A percentile compares a stretch with the other conserved stretches of the same genome.
phyloP scores from a whole-genome alignment of 2,113 vertebrate genomes.

The Haemorhous mexicanus region DNA sequence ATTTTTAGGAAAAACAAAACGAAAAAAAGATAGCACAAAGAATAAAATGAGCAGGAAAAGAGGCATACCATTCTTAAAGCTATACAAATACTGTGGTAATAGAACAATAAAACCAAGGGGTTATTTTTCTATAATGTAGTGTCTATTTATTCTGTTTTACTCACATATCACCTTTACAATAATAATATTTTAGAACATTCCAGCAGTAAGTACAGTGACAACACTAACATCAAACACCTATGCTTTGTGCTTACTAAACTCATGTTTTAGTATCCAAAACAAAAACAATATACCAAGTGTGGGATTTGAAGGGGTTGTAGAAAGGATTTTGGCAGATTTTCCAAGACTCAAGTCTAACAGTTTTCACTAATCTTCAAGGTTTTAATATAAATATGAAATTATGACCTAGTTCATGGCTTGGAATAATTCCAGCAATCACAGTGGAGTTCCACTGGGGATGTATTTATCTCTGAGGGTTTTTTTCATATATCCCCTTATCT shows the following conservation, averaged over 20 bases:
- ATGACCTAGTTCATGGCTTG: background rate
- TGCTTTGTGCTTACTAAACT: background rate
- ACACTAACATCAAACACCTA: background rate
- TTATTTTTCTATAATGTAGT: accelerated
- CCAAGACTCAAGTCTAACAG: background rate
- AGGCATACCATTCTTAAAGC: background rate
- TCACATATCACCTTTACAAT: background rate
- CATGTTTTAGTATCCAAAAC: background rate
- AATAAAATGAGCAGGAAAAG: background rate
- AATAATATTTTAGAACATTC: background rate
- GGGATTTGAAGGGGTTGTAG: background rate
- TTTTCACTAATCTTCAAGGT: background rate
- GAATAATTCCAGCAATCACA: conserved; percentile 4
- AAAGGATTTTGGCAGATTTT: conserved; percentile 15
- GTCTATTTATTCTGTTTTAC: background rate
- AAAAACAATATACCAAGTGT: background rate
- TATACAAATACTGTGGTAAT: background rate
- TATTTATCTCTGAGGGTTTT: background rate
- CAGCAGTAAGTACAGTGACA: background rate
- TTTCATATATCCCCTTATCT: background rate
- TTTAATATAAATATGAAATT: conserved; percentile 20
- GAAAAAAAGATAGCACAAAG: background rate
- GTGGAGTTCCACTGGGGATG: background rate
- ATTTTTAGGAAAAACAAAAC: background rate
- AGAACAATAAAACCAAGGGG: background rate